Evolutionary conservation across 2,888 invertebrate genomes (phyloP).

Genomic region (Neoscelio sp.): DNA sequence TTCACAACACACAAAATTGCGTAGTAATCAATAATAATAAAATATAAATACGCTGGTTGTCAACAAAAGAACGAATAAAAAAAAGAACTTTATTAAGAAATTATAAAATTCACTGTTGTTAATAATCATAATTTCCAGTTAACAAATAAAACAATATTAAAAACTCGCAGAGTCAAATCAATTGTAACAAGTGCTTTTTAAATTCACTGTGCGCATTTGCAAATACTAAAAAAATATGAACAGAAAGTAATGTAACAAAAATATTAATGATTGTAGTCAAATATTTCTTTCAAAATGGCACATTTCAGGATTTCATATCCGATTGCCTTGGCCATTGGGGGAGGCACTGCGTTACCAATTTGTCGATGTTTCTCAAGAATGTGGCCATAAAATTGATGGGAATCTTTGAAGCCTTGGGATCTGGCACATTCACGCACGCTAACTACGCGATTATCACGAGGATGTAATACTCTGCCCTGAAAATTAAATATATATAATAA

Average conservation of each 20-base stretch:
- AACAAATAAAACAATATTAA: too few species aligned
- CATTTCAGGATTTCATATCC: constrained; percentile 88
- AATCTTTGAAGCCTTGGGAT: constrained; percentile 93
- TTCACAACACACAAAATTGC: too few species aligned
- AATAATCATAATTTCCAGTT: too few species aligned
- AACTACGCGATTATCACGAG: constrained; percentile 91
- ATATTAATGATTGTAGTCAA: constrained; percentile 20
- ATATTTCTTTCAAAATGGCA: constrained; percentile 42
- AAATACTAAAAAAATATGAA: too few species aligned
- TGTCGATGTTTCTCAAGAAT: constrained; percentile 92
- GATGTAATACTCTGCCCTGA: constrained; percentile 91
- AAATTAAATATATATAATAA: constrained; percentile 49
- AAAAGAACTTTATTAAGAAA: background rate
- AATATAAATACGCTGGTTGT: too few species aligned
- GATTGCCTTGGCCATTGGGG: constrained; percentile 90
- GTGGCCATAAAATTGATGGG: constrained; percentile 89
- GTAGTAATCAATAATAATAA: too few species aligned
- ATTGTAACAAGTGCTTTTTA: too few species aligned
- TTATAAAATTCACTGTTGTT: background rate
- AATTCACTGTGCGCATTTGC: too few species aligned
- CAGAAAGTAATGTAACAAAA: too few species aligned
- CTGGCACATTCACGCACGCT: constrained; percentile 94
- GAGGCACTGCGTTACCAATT: constrained; percentile 95
- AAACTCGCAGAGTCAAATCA: too few species aligned
- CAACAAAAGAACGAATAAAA: constrained; percentile 6